phyloP scores from a whole-genome alignment of 2,113 vertebrate genomes.

The Leptodactylus fuscus region DNA sequence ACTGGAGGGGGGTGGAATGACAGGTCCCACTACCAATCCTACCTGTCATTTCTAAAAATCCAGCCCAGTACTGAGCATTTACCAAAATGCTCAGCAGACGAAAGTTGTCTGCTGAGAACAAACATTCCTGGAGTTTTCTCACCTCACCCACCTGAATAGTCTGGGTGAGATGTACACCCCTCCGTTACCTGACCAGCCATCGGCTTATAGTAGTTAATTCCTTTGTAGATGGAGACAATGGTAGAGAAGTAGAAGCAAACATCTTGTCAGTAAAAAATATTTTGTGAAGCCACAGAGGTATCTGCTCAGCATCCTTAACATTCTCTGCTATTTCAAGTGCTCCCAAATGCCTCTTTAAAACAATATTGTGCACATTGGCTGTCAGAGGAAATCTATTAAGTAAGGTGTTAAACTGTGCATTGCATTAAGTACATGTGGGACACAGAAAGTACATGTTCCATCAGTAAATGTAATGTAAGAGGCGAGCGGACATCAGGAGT shows the following conservation, averaged over 20 bases:
- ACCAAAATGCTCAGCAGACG: too few relatives aligned
- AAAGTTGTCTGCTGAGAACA: too few relatives aligned
- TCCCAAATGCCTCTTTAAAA: conserved; percentile 58
- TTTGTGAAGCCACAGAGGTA: conserved; percentile 36
- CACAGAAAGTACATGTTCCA: not conserved
- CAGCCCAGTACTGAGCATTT: too few relatives aligned
- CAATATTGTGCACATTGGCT: conserved; percentile 54
- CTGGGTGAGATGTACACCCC: too few relatives aligned
- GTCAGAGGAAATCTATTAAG: conserved; percentile 56
- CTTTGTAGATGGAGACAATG: not conserved
- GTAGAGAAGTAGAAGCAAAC: not conserved
- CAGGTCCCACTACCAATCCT: too few relatives aligned
- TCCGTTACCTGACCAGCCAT: too few relatives aligned
- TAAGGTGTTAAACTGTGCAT: conserved; percentile 55
- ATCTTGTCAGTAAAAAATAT: conserved; percentile 38
- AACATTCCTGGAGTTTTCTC: too few relatives aligned
- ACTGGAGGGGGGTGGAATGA: too few relatives aligned
- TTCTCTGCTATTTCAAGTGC: conserved; percentile 40
- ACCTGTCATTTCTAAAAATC: too few relatives aligned
- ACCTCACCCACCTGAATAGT: too few relatives aligned
- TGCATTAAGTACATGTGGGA: conserved; percentile 56
- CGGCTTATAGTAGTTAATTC: conserved; percentile 16
- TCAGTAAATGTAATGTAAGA: not conserved
- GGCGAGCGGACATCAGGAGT: conserved; percentile 7
- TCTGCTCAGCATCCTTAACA: conserved; percentile 42